Evolutionary conservation across 2,888 invertebrate species (phyloP), one percentile per base, ranked within the genome.

Genomic region (Ophion ventricosus): DNA sequence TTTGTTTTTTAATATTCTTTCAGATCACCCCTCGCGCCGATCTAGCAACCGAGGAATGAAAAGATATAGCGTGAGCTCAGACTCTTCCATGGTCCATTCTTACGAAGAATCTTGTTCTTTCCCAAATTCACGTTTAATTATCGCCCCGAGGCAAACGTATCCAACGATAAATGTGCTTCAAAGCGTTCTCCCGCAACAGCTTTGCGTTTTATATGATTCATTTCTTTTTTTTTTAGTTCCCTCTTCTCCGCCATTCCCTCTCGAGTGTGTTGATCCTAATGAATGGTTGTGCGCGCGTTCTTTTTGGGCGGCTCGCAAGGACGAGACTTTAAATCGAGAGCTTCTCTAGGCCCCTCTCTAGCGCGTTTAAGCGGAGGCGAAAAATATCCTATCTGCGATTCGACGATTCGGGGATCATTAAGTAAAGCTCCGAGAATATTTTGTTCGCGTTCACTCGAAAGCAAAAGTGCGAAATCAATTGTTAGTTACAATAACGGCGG

Each of bases 111-210:
- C 73, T 72, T 80, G 59, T 75, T 75, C 72, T 81, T 78, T 81
- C 59, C 78, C 57, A 80, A 86, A 87, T 87, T 74, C 77, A 81
- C 79, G 85, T 87, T 87, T 87, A 86, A 87, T 85, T 85, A 83
- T 86, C 76, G 78, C 84, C 84, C 49, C 43, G 29, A 73, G 81
- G 85, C 82, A 67, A 82, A 79, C 67, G 56, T 25, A 64, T 64
- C 77, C 78, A 67, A 72, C 63, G 80, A 74, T 73, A 66, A 73
- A 73, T 78, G 20, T 49, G 59, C 49, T 66, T 66, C 66, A 56
- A 56, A 79, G 75, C 75, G 61, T 59, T 59, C 69, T 70, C 72
- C 20, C 70, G 67, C 74, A 66, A 75, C 54, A 54, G 57, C 77
- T 56, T 57, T 23, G 64, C 63, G 70, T 66, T 67, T 66, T 66